A percentile compares a stretch with the other conserved stretches of the same genome.
Conservation (phyloP, 2,888 invertebrate genomes). For the Eupithecia dodoneata region DNA sequence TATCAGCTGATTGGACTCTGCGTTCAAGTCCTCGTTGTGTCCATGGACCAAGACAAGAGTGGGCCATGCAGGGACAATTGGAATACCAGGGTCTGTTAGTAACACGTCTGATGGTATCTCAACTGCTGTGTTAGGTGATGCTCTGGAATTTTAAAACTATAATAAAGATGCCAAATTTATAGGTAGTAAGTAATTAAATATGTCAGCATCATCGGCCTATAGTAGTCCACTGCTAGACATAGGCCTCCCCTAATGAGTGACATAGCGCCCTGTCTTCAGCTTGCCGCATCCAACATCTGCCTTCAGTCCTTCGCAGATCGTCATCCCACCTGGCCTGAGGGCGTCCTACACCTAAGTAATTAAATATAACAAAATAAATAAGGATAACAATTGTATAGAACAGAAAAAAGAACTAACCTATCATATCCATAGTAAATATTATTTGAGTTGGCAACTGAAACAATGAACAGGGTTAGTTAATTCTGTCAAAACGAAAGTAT, state of each 20-base stretch:
- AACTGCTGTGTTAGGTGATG: conserved; percentile 13
- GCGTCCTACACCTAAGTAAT: too few relatives aligned
- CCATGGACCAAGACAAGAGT: conserved; percentile 59
- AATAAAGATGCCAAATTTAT: not conserved
- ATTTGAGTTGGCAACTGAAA: conserved; percentile 38
- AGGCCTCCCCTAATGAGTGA: too few relatives aligned
- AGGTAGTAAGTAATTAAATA: too few relatives aligned
- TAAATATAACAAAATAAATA: not conserved
- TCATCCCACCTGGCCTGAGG: too few relatives aligned
- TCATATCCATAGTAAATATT: conserved; percentile 24
- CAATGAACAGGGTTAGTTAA: not conserved
- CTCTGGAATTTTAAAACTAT: conserved; percentile 10
- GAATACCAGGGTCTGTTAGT: not conserved
- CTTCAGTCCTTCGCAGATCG: too few relatives aligned
- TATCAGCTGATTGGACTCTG: conserved; percentile 53
- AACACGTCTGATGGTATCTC: conserved; percentile 13
- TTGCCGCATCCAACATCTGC: too few relatives aligned
- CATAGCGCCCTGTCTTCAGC: too few relatives aligned
- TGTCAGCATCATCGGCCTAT: too few relatives aligned
- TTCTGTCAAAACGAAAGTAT: not conserved
- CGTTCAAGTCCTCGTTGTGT: conserved; percentile 48
- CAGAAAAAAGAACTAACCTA: conserved; percentile 43
- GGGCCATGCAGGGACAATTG: conserved; percentile 22
- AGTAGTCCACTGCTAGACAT: too few relatives aligned
- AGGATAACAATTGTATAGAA: not conserved